Base-by-base conservation (phyloP, 2,888 invertebrate genomes). In the Metopia argyrocephala region DNA sequence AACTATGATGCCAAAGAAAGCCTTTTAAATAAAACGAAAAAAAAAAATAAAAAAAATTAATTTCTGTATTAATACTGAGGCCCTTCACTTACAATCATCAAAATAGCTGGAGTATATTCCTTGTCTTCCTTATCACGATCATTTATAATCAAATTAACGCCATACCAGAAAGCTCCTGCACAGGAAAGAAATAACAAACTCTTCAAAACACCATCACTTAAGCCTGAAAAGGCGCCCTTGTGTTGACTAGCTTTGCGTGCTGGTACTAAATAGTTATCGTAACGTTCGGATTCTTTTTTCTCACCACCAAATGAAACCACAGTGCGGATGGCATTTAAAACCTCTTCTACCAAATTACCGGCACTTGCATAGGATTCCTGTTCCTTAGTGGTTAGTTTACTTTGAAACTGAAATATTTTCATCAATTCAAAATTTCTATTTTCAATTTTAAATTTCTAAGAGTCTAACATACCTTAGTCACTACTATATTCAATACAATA, bases 281-380 rank as follows among this genome's bases (percentile, higher is more conserved):
- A 94, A 87, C 94, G 92, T 45, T 92, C 91, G 2, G 94, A 92
- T 88, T 96, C 96, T 84, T 94, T 94, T 21, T 93, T 90, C 86
- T 96, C 94, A 0, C 96, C 96, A 2, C 94, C 94, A 87, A 96
- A 96, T 0, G 96, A 95, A 5, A 94, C 92, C 0, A 96, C 95
- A 0, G 96, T 96, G 78, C 95, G 91, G 74, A 96, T 93, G 2
- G 94, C 92, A 2, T 93, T 92, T 0, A 96, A 89, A 0, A 95
- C 94, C 88, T 96, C 96, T 85, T 96, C 95, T 0, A 95, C 95
- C 0, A 95, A 92, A 52, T 93, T 93, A 0, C 96, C 95, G 0
- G 96, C 96, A 66, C 93, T 92, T 1, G 95, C 95, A 90, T 97
- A 97, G 0, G 94, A 93, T 76, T 92, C 92, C 83, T 94, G 89